phyloP scores from a whole-genome alignment of 2,888 invertebrate species.

The Hirtodrosophila cameraria region DNA sequence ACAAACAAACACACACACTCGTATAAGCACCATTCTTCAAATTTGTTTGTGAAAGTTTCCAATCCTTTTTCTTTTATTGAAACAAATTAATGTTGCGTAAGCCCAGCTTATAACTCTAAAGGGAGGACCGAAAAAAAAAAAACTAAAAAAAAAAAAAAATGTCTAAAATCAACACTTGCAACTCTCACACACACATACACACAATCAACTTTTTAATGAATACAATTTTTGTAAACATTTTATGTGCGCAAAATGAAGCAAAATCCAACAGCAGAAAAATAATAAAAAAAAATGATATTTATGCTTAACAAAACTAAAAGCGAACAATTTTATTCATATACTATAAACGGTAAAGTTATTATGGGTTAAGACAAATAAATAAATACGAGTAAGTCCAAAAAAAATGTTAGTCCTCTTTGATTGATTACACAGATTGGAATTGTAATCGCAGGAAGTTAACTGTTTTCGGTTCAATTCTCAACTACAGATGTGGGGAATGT shows the following conservation, averaged over 20 bases:
- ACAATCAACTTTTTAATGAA: slow-evolving; percentile 46
- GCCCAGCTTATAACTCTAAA: slow-evolving; percentile 46
- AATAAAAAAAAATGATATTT: slow-evolving; percentile 46
- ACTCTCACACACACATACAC: slow-evolving; percentile 14
- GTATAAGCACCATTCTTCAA: slow-evolving; percentile 29
- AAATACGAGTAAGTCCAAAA: too few species aligned
- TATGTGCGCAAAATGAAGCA: slow-evolving; percentile 22
- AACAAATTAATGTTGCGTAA: slow-evolving; percentile 31
- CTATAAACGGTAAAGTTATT: too few species aligned
- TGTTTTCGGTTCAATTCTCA: too few species aligned
- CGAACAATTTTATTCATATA: neutral
- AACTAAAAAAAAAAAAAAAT: slow-evolving; percentile 48
- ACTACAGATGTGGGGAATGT: too few species aligned
- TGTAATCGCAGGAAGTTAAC: too few species aligned
- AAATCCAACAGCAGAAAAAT: slow-evolving; percentile 31
- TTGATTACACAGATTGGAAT: too few species aligned
- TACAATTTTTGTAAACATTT: slow-evolving; percentile 70
- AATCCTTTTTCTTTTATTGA: slow-evolving; percentile 43
- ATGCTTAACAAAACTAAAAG: slow-evolving; percentile 55
- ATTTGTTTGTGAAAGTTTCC: slow-evolving; percentile 36
- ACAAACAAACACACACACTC: slow-evolving; percentile 26
- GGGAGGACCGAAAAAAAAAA: slow-evolving; percentile 43
- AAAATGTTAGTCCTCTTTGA: too few species aligned
- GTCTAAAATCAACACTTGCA: slow-evolving; percentile 51
- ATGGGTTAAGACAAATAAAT: too few species aligned